Conservation (phyloP, 2,797 vertebrate genomes). For the Chelon labrosus region DNA sequence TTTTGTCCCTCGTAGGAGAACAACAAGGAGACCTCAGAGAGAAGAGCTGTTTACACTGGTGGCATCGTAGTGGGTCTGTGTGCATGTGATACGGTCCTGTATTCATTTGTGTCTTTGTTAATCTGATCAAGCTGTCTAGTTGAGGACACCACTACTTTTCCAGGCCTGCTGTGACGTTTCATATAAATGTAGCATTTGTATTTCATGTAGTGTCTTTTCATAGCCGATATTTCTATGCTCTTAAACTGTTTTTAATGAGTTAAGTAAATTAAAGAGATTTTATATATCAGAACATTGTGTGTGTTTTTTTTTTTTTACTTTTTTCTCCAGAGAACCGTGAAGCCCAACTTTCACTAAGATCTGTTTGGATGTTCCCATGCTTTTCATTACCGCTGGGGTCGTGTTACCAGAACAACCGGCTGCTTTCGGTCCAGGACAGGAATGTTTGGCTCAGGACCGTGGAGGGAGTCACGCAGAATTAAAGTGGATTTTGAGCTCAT, state of each 20-base stretch:
- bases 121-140: not conserved
- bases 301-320: not conserved
- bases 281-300: not conserved
- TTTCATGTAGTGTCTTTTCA: constrained; percentile 23
- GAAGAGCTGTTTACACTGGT: constrained; percentile 3
- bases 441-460: constrained; percentile 34
- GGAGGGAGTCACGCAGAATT: constrained; percentile 16
- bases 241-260: constrained; percentile 24
- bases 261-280: constrained; percentile 59
- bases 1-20: constrained; percentile 25
- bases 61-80: not conserved
- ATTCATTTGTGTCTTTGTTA: constrained; percentile 16
- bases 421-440: constrained; percentile 27
- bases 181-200: constrained; percentile 37
- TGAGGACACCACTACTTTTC: not conserved
- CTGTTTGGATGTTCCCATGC: constrained; percentile 41
- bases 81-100: not conserved
- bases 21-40: constrained; percentile 19
- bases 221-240: constrained; percentile 42
- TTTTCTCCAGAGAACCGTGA: not conserved
- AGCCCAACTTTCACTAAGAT: not conserved
- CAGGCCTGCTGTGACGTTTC: constrained; percentile 22
- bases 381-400: constrained; percentile 18
- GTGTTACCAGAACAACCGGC: constrained; percentile 38
- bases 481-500: constrained; percentile 21